A percentile compares a stretch with the other conserved stretches of the same genome.
phyloP scores from a whole-genome alignment of 2,113 vertebrate genomes.

The Cyanoliseus patagonus region DNA sequence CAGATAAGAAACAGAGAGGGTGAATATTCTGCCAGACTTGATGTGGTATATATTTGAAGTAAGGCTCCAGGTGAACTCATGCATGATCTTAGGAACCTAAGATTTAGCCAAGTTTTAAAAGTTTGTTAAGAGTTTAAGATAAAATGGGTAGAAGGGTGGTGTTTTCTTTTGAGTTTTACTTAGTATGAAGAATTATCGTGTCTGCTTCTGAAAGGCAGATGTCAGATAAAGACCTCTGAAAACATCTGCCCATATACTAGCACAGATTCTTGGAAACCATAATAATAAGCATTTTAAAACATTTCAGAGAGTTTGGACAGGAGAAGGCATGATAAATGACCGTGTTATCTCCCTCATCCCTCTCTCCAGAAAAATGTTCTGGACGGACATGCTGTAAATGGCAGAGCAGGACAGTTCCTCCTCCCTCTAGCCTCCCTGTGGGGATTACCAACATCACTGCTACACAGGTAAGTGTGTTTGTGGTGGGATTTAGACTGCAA shows the following conservation, averaged over 20 bases:
- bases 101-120: background rate
- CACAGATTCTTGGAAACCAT: background rate
- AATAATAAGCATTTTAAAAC: background rate
- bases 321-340: background rate
- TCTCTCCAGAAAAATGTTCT: background rate
- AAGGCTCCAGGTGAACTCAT: background rate
- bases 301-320: background rate
- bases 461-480: background rate
- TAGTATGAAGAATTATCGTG: background rate
- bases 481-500: background rate
- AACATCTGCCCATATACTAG: background rate
- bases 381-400: background rate
- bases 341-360: background rate
- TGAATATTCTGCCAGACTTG: background rate
- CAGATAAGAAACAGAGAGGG: fast-evolving
- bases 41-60: background rate
- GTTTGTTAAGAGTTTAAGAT: background rate
- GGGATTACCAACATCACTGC: background rate
- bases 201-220: background rate
- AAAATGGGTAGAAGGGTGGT: background rate
- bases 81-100: fast-evolving
- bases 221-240: background rate
- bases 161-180: background rate
- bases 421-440: background rate
- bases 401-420: background rate